These are phyloP conservation scores for Apteryx owenii DNA, from an alignment of 2,113 vertebrate species.

Conservation along the genomic window DNA sequence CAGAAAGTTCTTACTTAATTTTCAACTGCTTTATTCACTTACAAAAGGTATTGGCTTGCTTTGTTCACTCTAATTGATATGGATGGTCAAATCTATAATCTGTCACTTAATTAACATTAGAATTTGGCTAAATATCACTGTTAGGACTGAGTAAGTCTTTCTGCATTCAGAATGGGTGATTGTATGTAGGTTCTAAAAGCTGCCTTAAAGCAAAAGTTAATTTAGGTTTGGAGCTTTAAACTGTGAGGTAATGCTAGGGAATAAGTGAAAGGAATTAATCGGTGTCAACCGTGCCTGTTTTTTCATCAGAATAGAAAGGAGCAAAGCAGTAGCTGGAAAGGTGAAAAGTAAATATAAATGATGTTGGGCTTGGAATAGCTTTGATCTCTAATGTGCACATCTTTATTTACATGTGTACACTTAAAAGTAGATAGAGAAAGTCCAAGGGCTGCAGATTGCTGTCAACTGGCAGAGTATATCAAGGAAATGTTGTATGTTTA, in stretches of 20 bases:
- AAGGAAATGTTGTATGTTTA: neutral
- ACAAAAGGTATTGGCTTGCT: neutral
- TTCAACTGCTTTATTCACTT: neutral
- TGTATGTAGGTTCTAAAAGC: neutral
- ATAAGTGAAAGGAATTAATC: neutral
- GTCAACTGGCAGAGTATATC: neutral
- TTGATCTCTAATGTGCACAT: neutral
- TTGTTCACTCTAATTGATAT: neutral
- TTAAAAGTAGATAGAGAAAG: neutral
- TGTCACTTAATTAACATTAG: neutral
- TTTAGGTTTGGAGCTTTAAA: conserved; percentile 12
- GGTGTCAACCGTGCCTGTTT: neutral
- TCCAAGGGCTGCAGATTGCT: neutral
- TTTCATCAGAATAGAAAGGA: neutral
- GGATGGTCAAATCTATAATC: neutral
- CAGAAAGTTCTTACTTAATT: neutral
- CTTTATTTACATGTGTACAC: neutral
- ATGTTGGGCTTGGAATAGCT: neutral
- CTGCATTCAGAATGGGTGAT: neutral
- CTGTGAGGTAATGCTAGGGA: neutral
- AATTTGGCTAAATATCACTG: neutral
- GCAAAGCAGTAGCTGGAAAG: neutral
- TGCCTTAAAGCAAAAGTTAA: neutral
- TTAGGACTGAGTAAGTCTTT: neutral
- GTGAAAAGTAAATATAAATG: neutral